Base-by-base conservation (phyloP, 2,113 vertebrate species). In the Oryzias melastigma region DNA sequence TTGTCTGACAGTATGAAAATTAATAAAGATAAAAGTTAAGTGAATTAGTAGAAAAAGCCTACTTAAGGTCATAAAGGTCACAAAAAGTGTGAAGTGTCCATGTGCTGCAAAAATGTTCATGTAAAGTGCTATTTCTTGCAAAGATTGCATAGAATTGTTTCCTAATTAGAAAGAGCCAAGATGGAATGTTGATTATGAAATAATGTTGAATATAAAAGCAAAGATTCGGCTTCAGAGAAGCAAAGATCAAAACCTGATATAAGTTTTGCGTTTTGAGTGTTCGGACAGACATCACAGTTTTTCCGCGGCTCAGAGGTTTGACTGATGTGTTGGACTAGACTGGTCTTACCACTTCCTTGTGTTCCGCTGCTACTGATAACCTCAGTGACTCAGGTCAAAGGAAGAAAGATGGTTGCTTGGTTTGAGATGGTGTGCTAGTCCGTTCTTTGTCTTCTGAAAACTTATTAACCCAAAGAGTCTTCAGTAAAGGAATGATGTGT, bases 391-490 rank as follows among this genome's bases (percentile, higher is more conserved):
- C 25, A 8, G 62, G 75, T 76, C 46, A 44, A 74, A 85, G 73
- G 85, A 89, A 85, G 89, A 85, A 88, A 82, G 71, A 77, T 80
- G 78, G 68, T 71, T n/a, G 60, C 70, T 87, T 48, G 61, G 82
- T 84, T 77, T 85, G 81, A 71, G 82, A 74, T 54, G 64, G 58
- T 22, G 58, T 62, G 71, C 64, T 83, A 72, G 84, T 86, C 89
- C 73, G 74, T 61, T 77, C 81, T 90, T 92, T 91, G 90, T 88
- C 84, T 69, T 73, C 65, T 58, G 71, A 85, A 90, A 89, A 92
- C 83, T 92, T 85, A 92, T 92, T 92, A 93, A 93, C 89, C 80
- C 51, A 44, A 17, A 6, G n/a, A 80, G 84, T 87, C 85, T 71
- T 65, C 71, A 20, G 14, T 59, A 52, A 69, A 82, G 86, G 84